phyloP scores from a whole-genome alignment of 1,140 invertebrate species.

The Drosophila asahinai region DNA sequence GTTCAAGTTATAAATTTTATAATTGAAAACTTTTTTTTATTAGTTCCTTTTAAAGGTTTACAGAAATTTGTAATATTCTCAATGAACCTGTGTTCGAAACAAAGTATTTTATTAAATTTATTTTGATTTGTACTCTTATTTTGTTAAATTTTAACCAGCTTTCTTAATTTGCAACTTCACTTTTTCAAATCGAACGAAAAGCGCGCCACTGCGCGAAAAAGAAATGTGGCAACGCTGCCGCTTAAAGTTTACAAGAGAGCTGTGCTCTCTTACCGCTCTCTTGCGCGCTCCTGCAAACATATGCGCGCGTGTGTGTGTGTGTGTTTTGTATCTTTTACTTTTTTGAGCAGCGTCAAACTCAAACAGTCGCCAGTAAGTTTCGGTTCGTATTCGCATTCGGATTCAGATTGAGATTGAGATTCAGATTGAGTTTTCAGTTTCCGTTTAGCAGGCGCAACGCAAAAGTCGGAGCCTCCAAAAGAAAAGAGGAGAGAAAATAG shows the following conservation, averaged over 20 bases:
- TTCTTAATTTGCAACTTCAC: neutral
- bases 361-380: slow-evolving; percentile 62
- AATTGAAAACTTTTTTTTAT: no score
- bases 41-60: no score
- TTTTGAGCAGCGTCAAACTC: slow-evolving; percentile 61
- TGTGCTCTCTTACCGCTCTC: slow-evolving; percentile 19
- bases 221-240: slow-evolving; percentile 59
- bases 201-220: slow-evolving; percentile 12
- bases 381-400: slow-evolving; percentile 65
- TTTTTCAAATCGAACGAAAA: slow-evolving; percentile 12
- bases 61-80: no score
- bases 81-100: no score
- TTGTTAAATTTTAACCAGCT: no score
- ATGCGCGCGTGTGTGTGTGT: slow-evolving; percentile 31
- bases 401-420: slow-evolving; percentile 11
- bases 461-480: slow-evolving; percentile 10
- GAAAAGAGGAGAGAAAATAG: neutral
- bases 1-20: no score
- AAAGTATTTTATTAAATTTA: no score
- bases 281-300: slow-evolving; percentile 73
- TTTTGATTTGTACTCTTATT: no score
- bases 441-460: slow-evolving; percentile 5
- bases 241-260: slow-evolving; percentile 63
- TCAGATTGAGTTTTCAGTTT: slow-evolving; percentile 12
- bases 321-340: slow-evolving; percentile 81